phyloP scores from a whole-genome alignment of 2,888 invertebrate species.

The Sericinus montela region DNA sequence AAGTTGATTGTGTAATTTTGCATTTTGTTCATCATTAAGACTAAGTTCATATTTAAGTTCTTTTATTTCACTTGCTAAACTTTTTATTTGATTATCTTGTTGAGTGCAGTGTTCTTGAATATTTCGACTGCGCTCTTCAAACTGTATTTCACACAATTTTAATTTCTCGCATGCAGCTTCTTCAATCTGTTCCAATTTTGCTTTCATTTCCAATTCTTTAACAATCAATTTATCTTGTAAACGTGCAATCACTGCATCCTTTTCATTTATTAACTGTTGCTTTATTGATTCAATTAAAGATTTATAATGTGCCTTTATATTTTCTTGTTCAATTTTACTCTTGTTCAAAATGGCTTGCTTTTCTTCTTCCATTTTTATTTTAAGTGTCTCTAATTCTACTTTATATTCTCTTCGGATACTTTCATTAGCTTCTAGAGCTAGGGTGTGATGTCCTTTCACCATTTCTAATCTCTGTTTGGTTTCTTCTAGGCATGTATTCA shows the following conservation, averaged over 20 bases:
- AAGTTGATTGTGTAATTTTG: conserved; percentile 47
- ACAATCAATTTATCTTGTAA: conserved; percentile 48
- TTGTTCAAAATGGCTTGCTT: conserved; percentile 55
- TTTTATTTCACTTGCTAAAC: conserved; percentile 53
- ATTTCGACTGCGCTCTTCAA: conserved; percentile 59
- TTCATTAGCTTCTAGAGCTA: conserved; percentile 73
- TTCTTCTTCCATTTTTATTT: conserved; percentile 68
- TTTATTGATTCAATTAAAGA: too few relatives aligned
- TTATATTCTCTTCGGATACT: conserved; percentile 72
- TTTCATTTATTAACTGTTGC: conserved; percentile 54
- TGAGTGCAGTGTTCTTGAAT: conserved; percentile 58
- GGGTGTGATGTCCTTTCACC: conserved; percentile 72
- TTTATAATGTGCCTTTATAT: conserved; percentile 54
- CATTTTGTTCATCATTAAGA: conserved; percentile 50
- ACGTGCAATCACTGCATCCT: conserved; percentile 51
- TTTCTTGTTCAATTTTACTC: conserved; percentile 58
- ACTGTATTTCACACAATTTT: conserved; percentile 68
- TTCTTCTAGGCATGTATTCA: conserved; percentile 57
- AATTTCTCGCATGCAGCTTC: conserved; percentile 67
- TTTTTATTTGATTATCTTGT: conserved; percentile 52
- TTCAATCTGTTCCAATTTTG: conserved; percentile 68
- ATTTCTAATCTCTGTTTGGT: conserved; percentile 67
- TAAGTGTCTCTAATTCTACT: conserved; percentile 63
- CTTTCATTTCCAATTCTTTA: conserved; percentile 66
- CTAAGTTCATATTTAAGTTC: conserved; percentile 51